Conservation (phyloP, 2,797 vertebrate genomes). For the Thalassophryne amazonica region DNA sequence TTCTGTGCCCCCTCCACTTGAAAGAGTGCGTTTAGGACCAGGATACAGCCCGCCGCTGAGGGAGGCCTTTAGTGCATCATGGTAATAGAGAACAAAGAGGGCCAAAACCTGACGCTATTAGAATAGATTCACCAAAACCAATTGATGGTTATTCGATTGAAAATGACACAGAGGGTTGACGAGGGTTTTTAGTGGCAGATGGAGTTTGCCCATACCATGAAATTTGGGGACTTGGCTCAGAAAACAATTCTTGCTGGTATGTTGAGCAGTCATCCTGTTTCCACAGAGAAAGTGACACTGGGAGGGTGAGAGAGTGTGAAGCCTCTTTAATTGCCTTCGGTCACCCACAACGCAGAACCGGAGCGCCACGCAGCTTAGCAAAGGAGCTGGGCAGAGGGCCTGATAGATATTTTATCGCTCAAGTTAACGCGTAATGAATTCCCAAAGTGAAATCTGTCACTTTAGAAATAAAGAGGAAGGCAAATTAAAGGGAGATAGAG, state of each 20-base stretch:
- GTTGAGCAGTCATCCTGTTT: slow-evolving; percentile 70
- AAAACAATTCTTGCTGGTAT: slow-evolving; percentile 82
- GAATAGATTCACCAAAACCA: slow-evolving; percentile 81
- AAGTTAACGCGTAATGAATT: slow-evolving; percentile 99
- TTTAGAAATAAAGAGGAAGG: slow-evolving; percentile 83
- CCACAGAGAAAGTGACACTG: slow-evolving; percentile 57
- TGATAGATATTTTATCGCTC: slow-evolving; percentile 95
- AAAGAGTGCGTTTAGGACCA: slow-evolving; percentile 41
- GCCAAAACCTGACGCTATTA: slow-evolving; percentile 67
- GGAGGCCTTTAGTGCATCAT: slow-evolving; percentile 58
- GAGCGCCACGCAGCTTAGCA: slow-evolving; percentile 83
- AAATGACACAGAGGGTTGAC: slow-evolving; percentile 71
- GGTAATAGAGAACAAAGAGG: slow-evolving; percentile 68
- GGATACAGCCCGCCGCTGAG: slow-evolving; percentile 29
- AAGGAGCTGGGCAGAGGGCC: slow-evolving; percentile 79
- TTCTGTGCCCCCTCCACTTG: slow-evolving; percentile 21
- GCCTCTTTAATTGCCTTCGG: slow-evolving; percentile 82
- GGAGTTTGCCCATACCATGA: slow-evolving; percentile 78
- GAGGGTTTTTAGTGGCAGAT: slow-evolving; percentile 64
- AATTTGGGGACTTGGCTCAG: slow-evolving; percentile 79
- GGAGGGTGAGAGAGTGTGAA: slow-evolving; percentile 62
- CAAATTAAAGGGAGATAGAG: slow-evolving; percentile 87
- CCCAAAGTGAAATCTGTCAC: slow-evolving; percentile 96
- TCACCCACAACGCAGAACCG: slow-evolving; percentile 87
- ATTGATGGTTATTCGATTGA: slow-evolving; percentile 78